Conservation (phyloP, 2,113 vertebrate species). For the Chunga burmeisteri region DNA sequence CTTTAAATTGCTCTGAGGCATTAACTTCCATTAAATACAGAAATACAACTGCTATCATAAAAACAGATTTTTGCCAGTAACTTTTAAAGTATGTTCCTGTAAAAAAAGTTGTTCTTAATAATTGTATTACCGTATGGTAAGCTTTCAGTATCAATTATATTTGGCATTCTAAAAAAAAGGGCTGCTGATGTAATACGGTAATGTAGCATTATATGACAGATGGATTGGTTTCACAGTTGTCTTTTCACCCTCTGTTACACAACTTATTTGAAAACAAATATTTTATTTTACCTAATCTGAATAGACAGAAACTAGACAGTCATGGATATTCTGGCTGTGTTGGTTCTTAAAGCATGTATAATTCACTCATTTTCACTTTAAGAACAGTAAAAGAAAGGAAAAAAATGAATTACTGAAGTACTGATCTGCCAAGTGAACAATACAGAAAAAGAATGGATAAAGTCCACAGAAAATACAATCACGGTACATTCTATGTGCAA, state of each 20-base stretch:
- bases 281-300: neutral
- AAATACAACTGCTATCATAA: neutral
- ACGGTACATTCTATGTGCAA: neutral
- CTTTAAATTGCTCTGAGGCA: neutral
- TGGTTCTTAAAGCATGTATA: neutral
- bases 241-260: neutral
- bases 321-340: neutral
- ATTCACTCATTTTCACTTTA: neutral
- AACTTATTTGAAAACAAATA: constrained; percentile 25
- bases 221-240: neutral
- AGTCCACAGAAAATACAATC: neutral
- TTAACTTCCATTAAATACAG: neutral
- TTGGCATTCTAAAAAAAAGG: neutral
- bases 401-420: neutral
- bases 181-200: neutral
- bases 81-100: neutral
- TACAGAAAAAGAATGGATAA: neutral
- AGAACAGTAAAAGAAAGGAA: neutral
- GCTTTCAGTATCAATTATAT: neutral
- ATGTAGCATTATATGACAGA: neutral
- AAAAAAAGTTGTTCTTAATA: neutral
- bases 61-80: neutral
- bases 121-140: neutral
- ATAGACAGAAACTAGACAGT: neutral
- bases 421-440: neutral